Evolutionary conservation across 2,888 invertebrate genomes (phyloP).

Genomic region (Mallateleia sp.): DNA sequence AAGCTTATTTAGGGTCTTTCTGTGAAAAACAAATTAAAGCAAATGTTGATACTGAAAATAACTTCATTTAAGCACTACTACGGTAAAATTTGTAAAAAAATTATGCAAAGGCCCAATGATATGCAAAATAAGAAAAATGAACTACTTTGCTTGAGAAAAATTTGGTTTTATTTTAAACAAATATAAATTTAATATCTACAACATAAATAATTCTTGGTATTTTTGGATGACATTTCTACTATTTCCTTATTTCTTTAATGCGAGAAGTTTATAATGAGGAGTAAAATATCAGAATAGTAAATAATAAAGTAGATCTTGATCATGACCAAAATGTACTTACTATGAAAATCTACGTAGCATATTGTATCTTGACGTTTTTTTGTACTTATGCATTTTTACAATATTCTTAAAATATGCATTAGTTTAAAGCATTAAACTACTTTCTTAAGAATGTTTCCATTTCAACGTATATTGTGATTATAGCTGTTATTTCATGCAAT

Average conservation of each 20-base stretch:
- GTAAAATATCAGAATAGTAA: constrained; percentile 7
- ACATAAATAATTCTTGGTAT: constrained; percentile 13
- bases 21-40: neutral
- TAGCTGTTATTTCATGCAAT: constrained; percentile 31
- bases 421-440: constrained; percentile 10
- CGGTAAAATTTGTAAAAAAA: neutral
- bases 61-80: neutral
- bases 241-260: constrained; percentile 7
- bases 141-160: neutral
- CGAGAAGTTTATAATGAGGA: neutral
- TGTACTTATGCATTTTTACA: constrained; percentile 24
- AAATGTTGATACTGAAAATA: neutral
- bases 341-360: too few species aligned
- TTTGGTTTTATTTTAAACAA: neutral
- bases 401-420: constrained; percentile 38
- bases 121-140: neutral
- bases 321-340: constrained; percentile 35
- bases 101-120: neutral
- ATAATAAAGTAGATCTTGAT: constrained; percentile 1
- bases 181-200: neutral
- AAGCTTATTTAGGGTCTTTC: neutral
- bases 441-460: constrained; percentile 36
- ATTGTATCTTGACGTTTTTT: constrained; percentile 8
- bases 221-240: constrained; percentile 27
- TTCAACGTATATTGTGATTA: constrained; percentile 39